Evolutionary conservation across 1,140 invertebrate genomes (phyloP).

Genomic region (Drosophila kikkawai): DNA sequence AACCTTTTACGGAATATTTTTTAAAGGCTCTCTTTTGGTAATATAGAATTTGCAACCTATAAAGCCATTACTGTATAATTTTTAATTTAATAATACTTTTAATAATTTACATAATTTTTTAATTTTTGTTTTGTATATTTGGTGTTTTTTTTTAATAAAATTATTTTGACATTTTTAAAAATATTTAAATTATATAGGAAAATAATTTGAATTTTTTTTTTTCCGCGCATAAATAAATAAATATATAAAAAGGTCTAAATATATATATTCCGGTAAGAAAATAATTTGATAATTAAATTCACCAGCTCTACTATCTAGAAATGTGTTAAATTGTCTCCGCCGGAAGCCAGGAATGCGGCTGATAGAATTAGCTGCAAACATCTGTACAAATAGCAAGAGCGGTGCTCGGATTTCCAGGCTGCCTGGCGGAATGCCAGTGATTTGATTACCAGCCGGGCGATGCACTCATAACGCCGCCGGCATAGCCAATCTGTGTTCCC

Average conservation of each 20-base stretch:
- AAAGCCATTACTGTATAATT: not conserved
- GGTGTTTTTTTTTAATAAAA: too few relatives aligned
- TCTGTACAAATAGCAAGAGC: not conserved
- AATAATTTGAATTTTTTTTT: too few relatives aligned
- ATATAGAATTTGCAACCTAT: not conserved
- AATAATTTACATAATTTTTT: too few relatives aligned
- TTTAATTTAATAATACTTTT: not conserved
- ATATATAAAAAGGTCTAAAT: too few relatives aligned
- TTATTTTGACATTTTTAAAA: too few relatives aligned
- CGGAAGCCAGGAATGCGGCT: not conserved
- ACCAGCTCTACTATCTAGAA: not conserved
- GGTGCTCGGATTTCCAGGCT: not conserved
- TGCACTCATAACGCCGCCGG: not conserved
- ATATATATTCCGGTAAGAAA: too few relatives aligned
- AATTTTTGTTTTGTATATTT: too few relatives aligned
- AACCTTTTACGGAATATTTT: too few relatives aligned
- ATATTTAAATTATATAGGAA: too few relatives aligned
- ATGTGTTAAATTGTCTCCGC: not conserved
- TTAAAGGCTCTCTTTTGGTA: not conserved
- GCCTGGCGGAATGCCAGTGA: conserved; percentile 21
- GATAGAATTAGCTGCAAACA: conserved; percentile 4
- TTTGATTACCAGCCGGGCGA: conserved; percentile 19
- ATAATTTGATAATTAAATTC: not conserved
- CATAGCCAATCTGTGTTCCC: not conserved
- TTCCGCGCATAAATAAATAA: too few relatives aligned